Evolutionary conservation across 2,113 vertebrate genomes (phyloP), one percentile per base, ranked within the genome.

Genomic region (Morone chrysops): DNA sequence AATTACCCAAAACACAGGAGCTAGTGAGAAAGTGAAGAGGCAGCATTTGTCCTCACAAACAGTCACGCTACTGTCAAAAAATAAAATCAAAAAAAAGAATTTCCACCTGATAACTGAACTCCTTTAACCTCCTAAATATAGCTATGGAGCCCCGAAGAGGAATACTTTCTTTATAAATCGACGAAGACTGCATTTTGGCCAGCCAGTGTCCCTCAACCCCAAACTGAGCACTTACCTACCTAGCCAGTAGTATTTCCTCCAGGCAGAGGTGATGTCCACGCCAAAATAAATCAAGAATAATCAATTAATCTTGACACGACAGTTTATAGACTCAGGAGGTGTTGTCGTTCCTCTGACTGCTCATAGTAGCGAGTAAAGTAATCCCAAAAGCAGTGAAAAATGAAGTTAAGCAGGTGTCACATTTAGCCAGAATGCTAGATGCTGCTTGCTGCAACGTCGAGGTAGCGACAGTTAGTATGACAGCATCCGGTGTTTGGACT

Each of bases 401-500:
- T 25, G 0, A 38, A 50, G 47, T 71, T 77, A 72, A 60, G 8
- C n/a, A n/a, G 73, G 12, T 85, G 87, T 81, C 70, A 70, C 70
- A 54, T 70, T 57, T 88, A 91, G 87, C 88, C 78, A 41, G 6
- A 59, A 77, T 65, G 93, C 88, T 93, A 92, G 36, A 16, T 53
- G 71, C 80, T 45, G 1, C 13, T 5, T 22, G 12, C 18, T 79
- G 60, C 5, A 5, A 1, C 3, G 31, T 60, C 20, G 81, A 53
- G 50, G 0, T 22, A n/a, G 0, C 7, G 0, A 2, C 1, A 38
- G 45, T 9, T 2, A 18, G 1, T 0, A 0, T 0, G 20, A 40
- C 11, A 9, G 70, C 70, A 45, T 90, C 87, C 83, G 43, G 65
- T 31, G 31, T 36, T 31, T 0, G 0, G 0, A 0, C 0, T 85